Evolutionary conservation across 2,888 invertebrate genomes (phyloP), one percentile per base, ranked within the genome.

Genomic region (Itoplectis maculator): DNA sequence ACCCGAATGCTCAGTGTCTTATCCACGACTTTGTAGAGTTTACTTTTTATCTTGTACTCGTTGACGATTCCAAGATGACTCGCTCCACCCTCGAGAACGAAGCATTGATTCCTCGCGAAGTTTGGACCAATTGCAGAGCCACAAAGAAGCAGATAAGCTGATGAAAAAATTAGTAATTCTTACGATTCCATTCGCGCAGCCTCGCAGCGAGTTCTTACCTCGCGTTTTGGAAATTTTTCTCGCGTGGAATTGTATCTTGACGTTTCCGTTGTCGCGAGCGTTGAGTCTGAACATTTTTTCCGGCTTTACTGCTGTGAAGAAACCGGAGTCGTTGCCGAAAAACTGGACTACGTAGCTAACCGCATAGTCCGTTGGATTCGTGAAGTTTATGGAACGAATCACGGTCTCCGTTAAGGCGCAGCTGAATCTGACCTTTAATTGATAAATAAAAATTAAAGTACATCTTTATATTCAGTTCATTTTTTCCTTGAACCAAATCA

Each of bases 31-130:
- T 87, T 80, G 66, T 91, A 91, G 1, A 92, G 68, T 59, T 88
- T 89, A 49, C 88, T 87, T 3, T 74, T 73, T 47, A 92, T 82
- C n/a, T 86, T 81, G 54, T 89, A 88, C 11, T 86, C 82, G 13
- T 83, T 79, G 2, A 86, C 83, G 54, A 88, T 84, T 40, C 73
- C 85, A 9, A 92, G 83, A 37, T 86, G 83, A 20, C 85, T 86
- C 0, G 90, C 85, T 37, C 79, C 79, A 7, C 92, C 91, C 65
- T 89, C 87, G 35, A 92, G 83, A 9, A 88, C 5, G 69, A 90
- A 90, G 11, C 85, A 86, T n/a, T 89, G 87, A 80, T 90, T 91
- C 15, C 78, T 86, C 1, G 86, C 89, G 70, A 90, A 90, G 63
- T 88, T 51, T 0, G 90, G 87, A 4, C 86, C 85, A 82, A 87